These are phyloP conservation scores for Porites evermanni DNA, from an alignment of 92 coral and sea anemone genomes.

Conservation along the genomic window DNA sequence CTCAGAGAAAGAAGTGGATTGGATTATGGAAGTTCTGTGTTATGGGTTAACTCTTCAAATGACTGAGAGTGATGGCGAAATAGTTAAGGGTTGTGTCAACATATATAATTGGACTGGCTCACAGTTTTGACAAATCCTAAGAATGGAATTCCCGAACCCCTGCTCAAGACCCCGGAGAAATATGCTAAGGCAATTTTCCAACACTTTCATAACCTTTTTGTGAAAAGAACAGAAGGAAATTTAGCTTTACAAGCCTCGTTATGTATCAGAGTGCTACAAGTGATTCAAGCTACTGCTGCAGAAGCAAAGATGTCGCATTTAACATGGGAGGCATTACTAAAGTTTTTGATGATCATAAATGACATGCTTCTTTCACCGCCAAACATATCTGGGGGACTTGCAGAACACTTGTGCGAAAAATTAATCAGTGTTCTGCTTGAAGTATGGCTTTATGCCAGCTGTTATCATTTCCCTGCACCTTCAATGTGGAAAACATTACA, in stretches of 20 bases:
- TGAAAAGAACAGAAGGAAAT: slow-evolving; percentile 81
- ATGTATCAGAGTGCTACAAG: slow-evolving; percentile 85
- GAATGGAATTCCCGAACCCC: slow-evolving; percentile 83
- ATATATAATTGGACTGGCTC: slow-evolving; percentile 93
- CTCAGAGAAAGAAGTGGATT: slow-evolving; percentile 78
- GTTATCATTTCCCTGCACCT: slow-evolving; percentile 88
- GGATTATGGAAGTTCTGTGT: slow-evolving; percentile 98
- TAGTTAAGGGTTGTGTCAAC: slow-evolving; percentile 91
- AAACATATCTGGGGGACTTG: slow-evolving; percentile 83
- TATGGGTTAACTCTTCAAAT: slow-evolving; percentile 90
- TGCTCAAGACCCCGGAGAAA: slow-evolving; percentile 79
- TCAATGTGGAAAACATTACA: slow-evolving; percentile 97
- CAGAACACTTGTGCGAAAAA: slow-evolving; percentile 89
- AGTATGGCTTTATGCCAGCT: slow-evolving; percentile 94
- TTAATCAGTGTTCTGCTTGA: slow-evolving; percentile 85
- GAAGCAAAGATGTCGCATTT: slow-evolving; percentile 74
- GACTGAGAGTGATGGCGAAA: slow-evolving; percentile 93
- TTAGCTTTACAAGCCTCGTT: slow-evolving; percentile 95
- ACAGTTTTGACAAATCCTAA: slow-evolving; percentile 72
- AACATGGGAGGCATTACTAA: slow-evolving; percentile 91
- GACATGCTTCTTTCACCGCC: slow-evolving; percentile 93
- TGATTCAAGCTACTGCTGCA: slow-evolving; percentile 73
- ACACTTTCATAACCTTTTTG: slow-evolving; percentile 90
- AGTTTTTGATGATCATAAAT: slow-evolving; percentile 80
- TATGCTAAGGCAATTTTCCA: slow-evolving; percentile 87